Percentiles rank a stretch among this genome's conserved stretches.
phyloP scores from a whole-genome alignment of 2,888 invertebrate species.

The Acanthosoma haemorrhoidale region DNA sequence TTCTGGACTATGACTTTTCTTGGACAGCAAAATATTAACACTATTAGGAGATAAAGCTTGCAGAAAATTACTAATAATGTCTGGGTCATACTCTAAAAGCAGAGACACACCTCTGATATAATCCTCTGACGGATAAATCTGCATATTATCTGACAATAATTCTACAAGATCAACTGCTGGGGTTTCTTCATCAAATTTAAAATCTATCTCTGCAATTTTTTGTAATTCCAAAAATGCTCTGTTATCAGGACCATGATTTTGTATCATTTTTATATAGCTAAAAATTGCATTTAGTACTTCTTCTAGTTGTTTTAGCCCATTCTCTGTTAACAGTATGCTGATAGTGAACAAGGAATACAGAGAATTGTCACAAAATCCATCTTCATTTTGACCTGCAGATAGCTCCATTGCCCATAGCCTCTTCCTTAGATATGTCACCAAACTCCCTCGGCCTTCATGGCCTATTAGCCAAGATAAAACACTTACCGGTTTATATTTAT shows the following conservation, averaged over 20 bases:
- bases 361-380: slow-evolving; percentile 71
- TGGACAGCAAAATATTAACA: slow-evolving; percentile 65
- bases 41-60: slow-evolving; percentile 58
- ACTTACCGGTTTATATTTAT: slow-evolving; percentile 69
- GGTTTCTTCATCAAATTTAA: slow-evolving; percentile 58
- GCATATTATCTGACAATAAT: slow-evolving; percentile 69
- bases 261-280: slow-evolving; percentile 70
- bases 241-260: slow-evolving; percentile 60
- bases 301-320: slow-evolving; percentile 64
- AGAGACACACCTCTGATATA: slow-evolving; percentile 71
- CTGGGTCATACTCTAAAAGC: slow-evolving; percentile 69
- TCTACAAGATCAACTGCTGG: slow-evolving; percentile 73
- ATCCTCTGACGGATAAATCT: slow-evolving; percentile 69
- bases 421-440: slow-evolving; percentile 69
- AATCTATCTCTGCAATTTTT: slow-evolving; percentile 65
- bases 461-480: slow-evolving; percentile 75
- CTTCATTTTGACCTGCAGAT: slow-evolving; percentile 63
- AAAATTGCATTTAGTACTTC: slow-evolving; percentile 71
- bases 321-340: slow-evolving; percentile 68
- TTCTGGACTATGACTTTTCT: slow-evolving; percentile 54
- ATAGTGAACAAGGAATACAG: slow-evolving; percentile 62
- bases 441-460: slow-evolving; percentile 78
- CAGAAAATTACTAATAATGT: slow-evolving; percentile 50
- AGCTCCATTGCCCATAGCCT: slow-evolving; percentile 73
- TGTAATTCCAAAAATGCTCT: slow-evolving; percentile 67